Evolutionary conservation across 2,113 vertebrate species (phyloP), one percentile per base, ranked within the genome.

Genomic region (Phylloscopus trochiloides): DNA sequence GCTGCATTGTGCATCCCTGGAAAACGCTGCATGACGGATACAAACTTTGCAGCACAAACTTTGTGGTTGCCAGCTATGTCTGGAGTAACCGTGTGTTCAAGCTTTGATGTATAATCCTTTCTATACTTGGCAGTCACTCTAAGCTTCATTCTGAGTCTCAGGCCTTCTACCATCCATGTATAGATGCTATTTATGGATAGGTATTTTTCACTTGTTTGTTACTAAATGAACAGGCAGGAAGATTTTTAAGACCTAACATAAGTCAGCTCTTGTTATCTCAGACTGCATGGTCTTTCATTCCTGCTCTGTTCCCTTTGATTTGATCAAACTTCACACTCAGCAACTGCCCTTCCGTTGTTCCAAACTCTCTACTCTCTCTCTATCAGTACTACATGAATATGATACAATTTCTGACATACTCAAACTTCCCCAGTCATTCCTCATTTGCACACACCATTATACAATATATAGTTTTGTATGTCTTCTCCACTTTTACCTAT

Each of bases 111-210:
- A 26, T 36, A 81, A 92, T 76, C 59, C 54, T 38, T 93, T 81
- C 86, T 97, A 54, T 82, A 61, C 92, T 96, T 73, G 81, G 63
- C 89, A 97, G 32, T 82, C 45, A 84, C 67, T 97, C 87, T 86
- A 76, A 93, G 24, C 34, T 73, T 86, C 75, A 66, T 86, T 92
- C 75, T 79, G 55, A 78, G 26, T 77, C 47, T 94, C 66, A 70
- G 74, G 19, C 45, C 71, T 92, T 68, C 26, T 72, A 28, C 58
- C 14, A 2, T 73, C 50, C 68, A 7, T 75, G 52, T 50, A 61
- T 28, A 77, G 67, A 68, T 70, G 17, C 4, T 86, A 40, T 83
- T 88, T 83, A 66, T 59, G 48, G 71, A 34, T 59, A 96, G 47
- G 22, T 70, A 43, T 86, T 95, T 95, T 87, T 94, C 71, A 58